Evolutionary conservation across 2,797 vertebrate genomes (phyloP).

Genomic region (Danio aesculapii): DNA sequence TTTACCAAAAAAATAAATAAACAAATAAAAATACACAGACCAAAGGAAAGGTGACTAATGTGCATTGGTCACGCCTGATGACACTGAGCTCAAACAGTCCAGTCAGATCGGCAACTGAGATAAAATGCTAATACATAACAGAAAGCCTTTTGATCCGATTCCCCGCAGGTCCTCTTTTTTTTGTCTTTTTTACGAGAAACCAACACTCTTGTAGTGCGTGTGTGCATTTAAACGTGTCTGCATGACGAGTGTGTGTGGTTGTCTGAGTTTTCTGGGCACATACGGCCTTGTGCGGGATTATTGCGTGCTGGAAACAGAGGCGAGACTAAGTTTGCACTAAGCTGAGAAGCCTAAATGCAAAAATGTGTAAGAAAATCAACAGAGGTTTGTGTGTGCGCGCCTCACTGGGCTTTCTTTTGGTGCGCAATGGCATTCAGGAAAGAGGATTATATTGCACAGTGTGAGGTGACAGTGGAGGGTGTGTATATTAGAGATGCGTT

Average conservation of each 20-base stretch:
- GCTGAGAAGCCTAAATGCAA: conserved; percentile 27
- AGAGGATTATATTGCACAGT: conserved; percentile 58
- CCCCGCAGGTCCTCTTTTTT: conserved; percentile 11
- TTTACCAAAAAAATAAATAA: not conserved
- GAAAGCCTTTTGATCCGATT: conserved; percentile 13
- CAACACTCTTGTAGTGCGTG: not conserved
- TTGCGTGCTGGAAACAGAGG: conserved; percentile 26
- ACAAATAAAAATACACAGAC: not conserved
- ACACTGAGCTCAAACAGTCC: not conserved
- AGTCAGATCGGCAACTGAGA: conserved; percentile 20
- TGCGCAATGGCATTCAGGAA: conserved; percentile 50
- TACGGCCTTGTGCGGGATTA: conserved; percentile 20
- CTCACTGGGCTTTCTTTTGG: conserved; percentile 35
- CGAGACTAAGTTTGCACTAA: conserved; percentile 31
- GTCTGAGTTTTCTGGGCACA: conserved; percentile 1
- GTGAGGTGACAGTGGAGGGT: conserved; percentile 48
- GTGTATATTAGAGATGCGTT: conserved; percentile 45
- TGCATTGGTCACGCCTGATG: conserved; percentile 22
- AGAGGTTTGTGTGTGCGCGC: conserved; percentile 15
- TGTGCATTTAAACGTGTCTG: not conserved
- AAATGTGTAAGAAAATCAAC: conserved; percentile 26
- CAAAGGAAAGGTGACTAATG: conserved; percentile 8
- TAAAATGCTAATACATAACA: conserved; percentile 28
- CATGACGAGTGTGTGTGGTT: conserved; percentile 1
- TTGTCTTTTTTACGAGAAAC: conserved; percentile 6